phyloP scores from a whole-genome alignment of 2,888 invertebrate species.

The Seira musarum region DNA sequence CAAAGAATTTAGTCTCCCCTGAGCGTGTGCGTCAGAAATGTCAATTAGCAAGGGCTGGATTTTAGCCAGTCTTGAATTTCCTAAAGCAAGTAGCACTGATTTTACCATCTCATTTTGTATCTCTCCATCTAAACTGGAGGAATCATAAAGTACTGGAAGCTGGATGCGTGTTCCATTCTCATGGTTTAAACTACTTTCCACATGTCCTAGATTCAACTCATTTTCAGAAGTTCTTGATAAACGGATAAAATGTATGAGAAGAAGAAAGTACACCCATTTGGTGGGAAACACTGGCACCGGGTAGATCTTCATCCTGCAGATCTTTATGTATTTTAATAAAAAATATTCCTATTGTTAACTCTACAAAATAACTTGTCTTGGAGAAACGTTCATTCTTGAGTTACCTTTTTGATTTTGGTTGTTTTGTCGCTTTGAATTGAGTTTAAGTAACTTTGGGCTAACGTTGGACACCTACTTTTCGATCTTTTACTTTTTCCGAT shows the following conservation, averaged over 20 bases:
- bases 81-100: constrained; percentile 48
- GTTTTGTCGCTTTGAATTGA: not conserved
- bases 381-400: not conserved
- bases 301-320: not conserved
- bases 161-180: not conserved
- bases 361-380: not conserved
- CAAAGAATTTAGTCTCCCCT: not conserved
- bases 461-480: not conserved
- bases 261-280: constrained; percentile 7
- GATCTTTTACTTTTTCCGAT: not conserved
- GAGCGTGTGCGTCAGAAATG: constrained; percentile 5
- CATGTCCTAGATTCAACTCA: not conserved
- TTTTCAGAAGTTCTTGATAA: not conserved
- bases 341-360: too few species aligned
- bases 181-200: not conserved
- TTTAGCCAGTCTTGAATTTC: constrained; percentile 29
- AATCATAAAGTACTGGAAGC: constrained; percentile 60
- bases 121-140: constrained; percentile 56
- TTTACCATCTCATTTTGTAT: constrained; percentile 59
- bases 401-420: not conserved
- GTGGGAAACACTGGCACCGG: constrained; percentile 23
- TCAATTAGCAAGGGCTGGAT: constrained; percentile 59
- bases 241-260: not conserved
- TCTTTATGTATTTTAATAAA: too few species aligned
- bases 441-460: not conserved